phyloP scores from a whole-genome alignment of 2,113 vertebrate genomes.

The Lucifuga dentata region DNA sequence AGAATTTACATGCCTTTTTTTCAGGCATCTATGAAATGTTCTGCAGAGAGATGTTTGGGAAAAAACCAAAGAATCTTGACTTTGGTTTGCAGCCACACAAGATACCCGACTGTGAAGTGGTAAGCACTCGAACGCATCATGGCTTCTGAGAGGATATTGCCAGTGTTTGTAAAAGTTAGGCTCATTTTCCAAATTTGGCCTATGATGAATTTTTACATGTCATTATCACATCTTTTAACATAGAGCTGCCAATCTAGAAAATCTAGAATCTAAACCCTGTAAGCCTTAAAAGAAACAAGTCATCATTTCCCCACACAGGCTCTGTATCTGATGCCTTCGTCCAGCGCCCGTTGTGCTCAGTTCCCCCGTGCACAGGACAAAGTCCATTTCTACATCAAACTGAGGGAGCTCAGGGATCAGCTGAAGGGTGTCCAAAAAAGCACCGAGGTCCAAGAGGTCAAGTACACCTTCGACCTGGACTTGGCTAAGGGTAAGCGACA shows the following conservation, averaged over 20 bases:
- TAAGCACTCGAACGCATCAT: constrained; percentile 75
- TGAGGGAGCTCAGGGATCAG: constrained; percentile 93
- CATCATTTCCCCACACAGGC: constrained; percentile 79
- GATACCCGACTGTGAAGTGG: constrained; percentile 95
- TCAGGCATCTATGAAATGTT: constrained; percentile 99
- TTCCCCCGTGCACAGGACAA: constrained; percentile 98
- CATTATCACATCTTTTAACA: too few species aligned
- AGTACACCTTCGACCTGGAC: constrained; percentile 90
- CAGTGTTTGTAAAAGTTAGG: too few species aligned
- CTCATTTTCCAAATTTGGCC: too few species aligned
- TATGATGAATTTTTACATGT: not conserved
- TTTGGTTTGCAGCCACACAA: constrained; percentile 84
- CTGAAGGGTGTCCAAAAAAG: constrained; percentile 85
- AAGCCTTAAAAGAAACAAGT: not conserved
- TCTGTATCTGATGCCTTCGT: constrained; percentile 97
- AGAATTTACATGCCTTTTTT: constrained; percentile 1
- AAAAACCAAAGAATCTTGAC: constrained; percentile 87
- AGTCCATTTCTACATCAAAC: constrained; percentile 98
- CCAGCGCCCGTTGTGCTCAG: constrained; percentile 97
- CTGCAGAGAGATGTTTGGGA: constrained; percentile 96
- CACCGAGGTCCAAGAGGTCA: constrained; percentile 89
- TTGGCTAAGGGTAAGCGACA: constrained; percentile 90
- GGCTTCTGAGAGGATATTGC: not conserved
- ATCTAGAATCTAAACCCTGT: too few species aligned
- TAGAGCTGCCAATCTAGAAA: too few species aligned